These are phyloP conservation scores for Ranitomeya imitator DNA, from an alignment of 2,113 vertebrate genomes.

Conservation along the genomic window DNA sequence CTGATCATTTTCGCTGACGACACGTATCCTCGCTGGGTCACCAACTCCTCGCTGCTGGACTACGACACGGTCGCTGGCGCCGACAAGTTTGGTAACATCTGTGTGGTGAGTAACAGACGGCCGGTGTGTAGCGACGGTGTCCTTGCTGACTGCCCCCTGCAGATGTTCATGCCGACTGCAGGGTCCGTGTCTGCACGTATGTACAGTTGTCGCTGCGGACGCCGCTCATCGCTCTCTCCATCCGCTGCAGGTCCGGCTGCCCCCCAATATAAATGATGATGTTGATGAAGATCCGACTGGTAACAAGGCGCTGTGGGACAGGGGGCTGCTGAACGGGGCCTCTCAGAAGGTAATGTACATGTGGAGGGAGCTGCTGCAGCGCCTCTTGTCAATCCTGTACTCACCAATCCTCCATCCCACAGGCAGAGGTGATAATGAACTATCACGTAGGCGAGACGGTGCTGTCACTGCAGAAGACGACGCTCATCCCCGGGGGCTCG, in stretches of 20 bases:
- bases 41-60: slow-evolving; percentile 91
- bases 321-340: slow-evolving; percentile 94
- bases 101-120: slow-evolving; percentile 76
- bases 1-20: slow-evolving; percentile 98
- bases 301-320: slow-evolving; percentile 97
- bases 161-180: no score
- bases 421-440: slow-evolving; percentile 97
- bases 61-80: slow-evolving; percentile 96
- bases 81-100: slow-evolving; percentile 98
- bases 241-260: slow-evolving; percentile 84
- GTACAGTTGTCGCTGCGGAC: no score
- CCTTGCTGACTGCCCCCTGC: no score
- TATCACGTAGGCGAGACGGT: slow-evolving; percentile 95
- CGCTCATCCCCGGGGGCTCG: slow-evolving; percentile 92
- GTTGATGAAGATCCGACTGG: slow-evolving; percentile 98
- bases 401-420: slow-evolving; percentile 54
- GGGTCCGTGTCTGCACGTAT: no score
- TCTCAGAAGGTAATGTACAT: slow-evolving; percentile 88
- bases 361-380: not conserved
- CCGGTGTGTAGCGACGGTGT: not conserved
- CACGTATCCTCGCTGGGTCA: slow-evolving; percentile 96
- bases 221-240: no score
- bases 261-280: slow-evolving; percentile 95
- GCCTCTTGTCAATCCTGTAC: not conserved
- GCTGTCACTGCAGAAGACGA: slow-evolving; percentile 96